These are phyloP conservation scores for Embiotoca jacksoni DNA, from an alignment of 2,113 vertebrate species.

Conservation along the genomic window DNA sequence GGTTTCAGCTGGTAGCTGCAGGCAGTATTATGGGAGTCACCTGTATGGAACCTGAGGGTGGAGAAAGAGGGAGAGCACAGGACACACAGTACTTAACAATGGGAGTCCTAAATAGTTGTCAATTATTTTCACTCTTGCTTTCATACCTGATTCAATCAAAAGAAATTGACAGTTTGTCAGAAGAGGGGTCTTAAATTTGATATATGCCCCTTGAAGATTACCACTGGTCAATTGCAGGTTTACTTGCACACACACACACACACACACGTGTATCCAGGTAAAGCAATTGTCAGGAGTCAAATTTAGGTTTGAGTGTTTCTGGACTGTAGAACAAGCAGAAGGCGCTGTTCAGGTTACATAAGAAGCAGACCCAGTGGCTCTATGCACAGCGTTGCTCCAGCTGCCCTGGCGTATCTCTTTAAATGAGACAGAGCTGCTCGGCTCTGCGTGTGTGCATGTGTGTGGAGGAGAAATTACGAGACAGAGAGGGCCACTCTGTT, in stretches of 20 bases:
- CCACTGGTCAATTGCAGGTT: too few species aligned
- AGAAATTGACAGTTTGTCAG: too few species aligned
- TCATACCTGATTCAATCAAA: too few species aligned
- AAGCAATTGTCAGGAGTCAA: background rate
- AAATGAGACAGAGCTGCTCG: slow-evolving; percentile 68
- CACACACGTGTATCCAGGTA: background rate
- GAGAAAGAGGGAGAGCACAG: too few species aligned
- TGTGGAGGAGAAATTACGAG: slow-evolving; percentile 65
- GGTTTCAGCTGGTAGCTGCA: too few species aligned
- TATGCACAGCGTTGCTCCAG: slow-evolving; percentile 53
- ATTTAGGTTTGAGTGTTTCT: background rate
- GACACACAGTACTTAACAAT: too few species aligned
- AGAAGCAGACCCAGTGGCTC: slow-evolving; percentile 48
- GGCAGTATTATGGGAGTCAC: too few species aligned
- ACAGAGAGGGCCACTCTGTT: slow-evolving; percentile 65
- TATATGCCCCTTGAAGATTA: too few species aligned
- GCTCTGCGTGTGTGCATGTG: slow-evolving; percentile 54
- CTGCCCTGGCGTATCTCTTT: slow-evolving; percentile 74
- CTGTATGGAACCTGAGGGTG: too few species aligned
- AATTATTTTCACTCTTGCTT: too few species aligned
- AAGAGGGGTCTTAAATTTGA: too few species aligned
- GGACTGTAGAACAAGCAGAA: slow-evolving; percentile 11
- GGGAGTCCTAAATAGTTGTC: too few species aligned
- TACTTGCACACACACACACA: background rate
- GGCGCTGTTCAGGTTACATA: slow-evolving; percentile 70